Percentiles rank a stretch among this genome's conserved stretches.
These are phyloP conservation scores for Proisotoma minuta DNA, from an alignment of 2,888 invertebrate species.

Conservation along the genomic window DNA sequence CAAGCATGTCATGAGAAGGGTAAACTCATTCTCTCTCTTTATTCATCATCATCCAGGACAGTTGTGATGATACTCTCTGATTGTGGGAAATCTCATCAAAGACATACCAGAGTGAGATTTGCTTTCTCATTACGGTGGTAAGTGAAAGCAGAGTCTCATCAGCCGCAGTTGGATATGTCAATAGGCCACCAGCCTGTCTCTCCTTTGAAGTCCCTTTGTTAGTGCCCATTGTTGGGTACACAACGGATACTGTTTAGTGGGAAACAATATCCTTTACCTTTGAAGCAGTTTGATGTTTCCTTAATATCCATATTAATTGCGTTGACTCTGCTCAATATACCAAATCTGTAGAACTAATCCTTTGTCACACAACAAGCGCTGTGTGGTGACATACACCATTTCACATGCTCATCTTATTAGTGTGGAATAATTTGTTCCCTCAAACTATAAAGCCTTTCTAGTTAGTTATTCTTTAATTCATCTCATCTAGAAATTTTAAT, in stretches of 20 bases:
- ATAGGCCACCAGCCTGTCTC: not conserved
- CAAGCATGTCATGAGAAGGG: too few species aligned
- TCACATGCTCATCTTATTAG: too few species aligned
- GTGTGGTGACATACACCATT: too few species aligned
- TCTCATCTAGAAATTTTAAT: too few species aligned
- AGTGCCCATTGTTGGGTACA: not conserved
- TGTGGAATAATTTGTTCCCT: too few species aligned
- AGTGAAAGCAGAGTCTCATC: not conserved
- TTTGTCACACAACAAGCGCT: too few species aligned
- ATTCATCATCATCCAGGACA: too few species aligned
- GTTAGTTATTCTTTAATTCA: too few species aligned
- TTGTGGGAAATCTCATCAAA: slow-evolving; percentile 5
- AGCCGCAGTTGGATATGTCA: too few species aligned
- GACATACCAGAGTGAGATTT: not conserved
- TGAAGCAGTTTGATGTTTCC: not conserved
- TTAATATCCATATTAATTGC: slow-evolving; percentile 3
- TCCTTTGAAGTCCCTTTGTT: slow-evolving; percentile 3
- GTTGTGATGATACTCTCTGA: not conserved
- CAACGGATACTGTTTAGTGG: not conserved
- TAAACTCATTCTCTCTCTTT: not conserved
- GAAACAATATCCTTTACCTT: not conserved
- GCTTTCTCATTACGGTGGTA: slow-evolving; percentile 1
- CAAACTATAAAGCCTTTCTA: too few species aligned
- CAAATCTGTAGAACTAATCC: too few species aligned
- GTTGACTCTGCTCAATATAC: not conserved